Conservation (phyloP, 2,113 vertebrate species). For the Crotalus viridis region DNA sequence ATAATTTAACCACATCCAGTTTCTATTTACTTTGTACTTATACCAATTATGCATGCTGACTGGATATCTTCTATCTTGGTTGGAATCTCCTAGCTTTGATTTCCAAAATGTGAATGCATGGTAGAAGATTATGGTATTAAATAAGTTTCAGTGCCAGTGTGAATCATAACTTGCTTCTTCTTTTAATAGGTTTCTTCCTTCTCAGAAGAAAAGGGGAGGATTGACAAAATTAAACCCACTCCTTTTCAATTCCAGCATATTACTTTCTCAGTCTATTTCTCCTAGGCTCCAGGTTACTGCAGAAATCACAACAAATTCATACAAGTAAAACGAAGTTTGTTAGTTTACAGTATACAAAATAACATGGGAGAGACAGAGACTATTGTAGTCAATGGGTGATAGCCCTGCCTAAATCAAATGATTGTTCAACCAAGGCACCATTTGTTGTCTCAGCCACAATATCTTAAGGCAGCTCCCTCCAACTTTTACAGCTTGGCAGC, state of each 20-base stretch:
- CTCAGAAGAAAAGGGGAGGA: background rate
- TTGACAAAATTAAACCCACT: background rate
- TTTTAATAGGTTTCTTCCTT: background rate
- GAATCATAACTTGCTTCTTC: background rate
- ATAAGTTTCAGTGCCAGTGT: background rate
- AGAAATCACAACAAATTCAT: background rate
- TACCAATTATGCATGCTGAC: background rate
- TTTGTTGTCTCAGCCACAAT: background rate
- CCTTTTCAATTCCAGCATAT: background rate
- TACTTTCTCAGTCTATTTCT: background rate
- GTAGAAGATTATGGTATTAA: background rate
- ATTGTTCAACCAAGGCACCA: background rate
- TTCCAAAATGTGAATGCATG: background rate
- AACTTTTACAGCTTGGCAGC: background rate
- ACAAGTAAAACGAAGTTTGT: background rate
- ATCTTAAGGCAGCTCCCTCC: background rate
- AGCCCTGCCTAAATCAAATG: background rate
- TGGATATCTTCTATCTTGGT: background rate
- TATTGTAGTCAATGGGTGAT: background rate
- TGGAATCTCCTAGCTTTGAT: background rate
- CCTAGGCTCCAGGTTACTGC: background rate
- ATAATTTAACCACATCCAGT: background rate
- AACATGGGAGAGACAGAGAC: background rate
- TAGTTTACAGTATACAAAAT: background rate
- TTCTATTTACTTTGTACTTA: background rate